phyloP scores from a whole-genome alignment of 1,140 invertebrate genomes.

The Neelides sp. region DNA sequence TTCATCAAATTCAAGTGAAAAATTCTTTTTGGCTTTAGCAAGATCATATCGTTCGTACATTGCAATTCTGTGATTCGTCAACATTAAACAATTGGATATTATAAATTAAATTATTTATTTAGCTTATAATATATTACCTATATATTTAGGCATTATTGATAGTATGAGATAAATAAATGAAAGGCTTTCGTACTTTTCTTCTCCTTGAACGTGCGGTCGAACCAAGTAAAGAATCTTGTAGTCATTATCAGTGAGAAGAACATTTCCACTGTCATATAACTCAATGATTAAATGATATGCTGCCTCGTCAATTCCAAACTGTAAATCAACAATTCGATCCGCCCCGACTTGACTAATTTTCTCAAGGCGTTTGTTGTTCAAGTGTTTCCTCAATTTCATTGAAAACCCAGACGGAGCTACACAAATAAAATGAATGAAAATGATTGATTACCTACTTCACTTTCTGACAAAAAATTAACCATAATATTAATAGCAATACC shows the following conservation, averaged over 20 bases:
- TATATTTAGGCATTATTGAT: constrained; percentile 7
- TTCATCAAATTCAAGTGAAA: constrained; percentile 10
- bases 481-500: constrained; percentile 10
- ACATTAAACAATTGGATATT: neutral
- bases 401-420: constrained; percentile 30
- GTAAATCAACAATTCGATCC: constrained; percentile 79
- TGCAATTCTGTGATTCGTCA: constrained; percentile 38
- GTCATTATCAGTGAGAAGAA: constrained; percentile 83
- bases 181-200: constrained; percentile 57
- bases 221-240: constrained; percentile 87
- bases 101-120: neutral
- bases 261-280: constrained; percentile 92
- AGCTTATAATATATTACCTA: constrained; percentile 6
- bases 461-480: too few species aligned
- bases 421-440: constrained; percentile 13
- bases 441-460: neutral
- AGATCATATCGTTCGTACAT: constrained; percentile 41
- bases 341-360: constrained; percentile 67
- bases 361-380: constrained; percentile 90
- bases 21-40: constrained; percentile 33
- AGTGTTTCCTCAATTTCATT: constrained; percentile 81
- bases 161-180: constrained; percentile 4
- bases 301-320: constrained; percentile 88
- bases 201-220: constrained; percentile 80
- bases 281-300: constrained; percentile 94